Evolutionary conservation across 2,797 vertebrate species (phyloP).

Genomic region (Sebastes hubbsi): DNA sequence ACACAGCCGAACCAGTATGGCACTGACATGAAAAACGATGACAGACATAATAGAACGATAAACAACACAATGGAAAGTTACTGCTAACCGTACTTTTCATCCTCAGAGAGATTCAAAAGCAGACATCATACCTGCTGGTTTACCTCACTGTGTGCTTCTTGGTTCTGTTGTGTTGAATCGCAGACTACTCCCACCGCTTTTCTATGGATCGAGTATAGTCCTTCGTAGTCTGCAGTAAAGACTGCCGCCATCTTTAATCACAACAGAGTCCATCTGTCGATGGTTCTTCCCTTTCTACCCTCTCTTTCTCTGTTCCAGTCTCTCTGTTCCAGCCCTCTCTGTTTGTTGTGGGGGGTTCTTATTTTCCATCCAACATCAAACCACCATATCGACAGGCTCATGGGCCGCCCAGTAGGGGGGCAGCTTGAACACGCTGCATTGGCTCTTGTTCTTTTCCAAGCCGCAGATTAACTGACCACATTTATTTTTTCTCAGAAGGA

Average conservation of each 20-base stretch:
- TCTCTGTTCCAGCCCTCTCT: slow-evolving; percentile 80
- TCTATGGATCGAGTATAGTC: slow-evolving; percentile 69
- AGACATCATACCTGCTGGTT: slow-evolving; percentile 74
- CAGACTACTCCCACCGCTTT: slow-evolving; percentile 77
- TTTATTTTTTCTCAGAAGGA: slow-evolving; percentile 74
- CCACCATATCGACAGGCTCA: slow-evolving; percentile 82
- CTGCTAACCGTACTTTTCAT: slow-evolving; percentile 52
- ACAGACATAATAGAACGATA: slow-evolving; percentile 63
- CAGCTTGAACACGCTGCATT: slow-evolving; percentile 77
- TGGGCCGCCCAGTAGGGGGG: slow-evolving; percentile 82
- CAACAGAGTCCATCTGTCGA: slow-evolving; percentile 84
- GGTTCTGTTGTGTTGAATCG: slow-evolving; percentile 73
- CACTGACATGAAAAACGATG: slow-evolving; percentile 61
- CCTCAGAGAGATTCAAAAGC: slow-evolving; percentile 59
- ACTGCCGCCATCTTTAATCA: slow-evolving; percentile 89
- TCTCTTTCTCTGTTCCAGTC: slow-evolving; percentile 80
- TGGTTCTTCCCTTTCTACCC: slow-evolving; percentile 80
- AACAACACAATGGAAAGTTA: slow-evolving; percentile 67
- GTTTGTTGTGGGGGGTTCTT: slow-evolving; percentile 82
- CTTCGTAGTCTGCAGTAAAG: slow-evolving; percentile 84
- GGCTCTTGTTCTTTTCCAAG: slow-evolving; percentile 83
- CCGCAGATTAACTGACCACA: slow-evolving; percentile 75
- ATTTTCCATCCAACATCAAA: slow-evolving; percentile 85
- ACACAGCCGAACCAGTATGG: slow-evolving; percentile 62
- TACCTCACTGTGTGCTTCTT: slow-evolving; percentile 70